phyloP scores from a whole-genome alignment of 2,113 vertebrate species.

The Pantherophis guttatus region DNA sequence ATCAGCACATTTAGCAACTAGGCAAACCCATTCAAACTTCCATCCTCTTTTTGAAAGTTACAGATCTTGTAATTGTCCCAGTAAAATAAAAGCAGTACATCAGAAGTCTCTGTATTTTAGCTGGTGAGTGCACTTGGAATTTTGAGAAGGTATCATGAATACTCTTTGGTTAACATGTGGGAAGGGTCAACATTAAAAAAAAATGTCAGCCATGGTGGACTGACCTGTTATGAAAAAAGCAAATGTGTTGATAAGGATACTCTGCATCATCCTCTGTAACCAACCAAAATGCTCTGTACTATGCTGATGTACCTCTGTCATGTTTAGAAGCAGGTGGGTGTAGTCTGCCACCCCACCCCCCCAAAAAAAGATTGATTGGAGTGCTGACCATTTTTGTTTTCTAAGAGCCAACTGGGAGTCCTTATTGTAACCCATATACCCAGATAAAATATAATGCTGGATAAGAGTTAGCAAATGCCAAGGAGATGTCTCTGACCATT shows the following conservation, averaged over 20 bases:
- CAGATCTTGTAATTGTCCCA: constrained; percentile 51
- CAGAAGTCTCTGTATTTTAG: not conserved
- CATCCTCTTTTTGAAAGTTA: constrained; percentile 21
- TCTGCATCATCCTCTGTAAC: not conserved
- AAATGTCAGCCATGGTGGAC: not conserved
- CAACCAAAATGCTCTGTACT: not conserved
- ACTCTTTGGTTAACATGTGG: not conserved
- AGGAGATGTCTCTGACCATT: not conserved
- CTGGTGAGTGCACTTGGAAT: not conserved
- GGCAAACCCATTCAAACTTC: constrained; percentile 33
- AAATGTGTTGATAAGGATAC: not conserved
- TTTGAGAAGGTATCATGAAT: not conserved
- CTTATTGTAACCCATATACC: not conserved
- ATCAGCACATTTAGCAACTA: not conserved
- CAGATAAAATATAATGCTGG: not conserved
- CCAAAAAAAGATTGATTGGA: not conserved
- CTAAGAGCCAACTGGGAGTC: not conserved
- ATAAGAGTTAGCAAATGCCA: not conserved
- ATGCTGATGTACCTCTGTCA: not conserved
- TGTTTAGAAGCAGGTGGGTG: not conserved
- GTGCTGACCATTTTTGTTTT: not conserved
- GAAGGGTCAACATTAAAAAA: not conserved
- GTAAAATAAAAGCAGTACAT: constrained; percentile 47
- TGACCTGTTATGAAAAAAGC: not conserved
- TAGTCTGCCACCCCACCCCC: not conserved